Base-by-base conservation (phyloP, 2,797 vertebrate species). In the Sylvilagus floridanus region DNA sequence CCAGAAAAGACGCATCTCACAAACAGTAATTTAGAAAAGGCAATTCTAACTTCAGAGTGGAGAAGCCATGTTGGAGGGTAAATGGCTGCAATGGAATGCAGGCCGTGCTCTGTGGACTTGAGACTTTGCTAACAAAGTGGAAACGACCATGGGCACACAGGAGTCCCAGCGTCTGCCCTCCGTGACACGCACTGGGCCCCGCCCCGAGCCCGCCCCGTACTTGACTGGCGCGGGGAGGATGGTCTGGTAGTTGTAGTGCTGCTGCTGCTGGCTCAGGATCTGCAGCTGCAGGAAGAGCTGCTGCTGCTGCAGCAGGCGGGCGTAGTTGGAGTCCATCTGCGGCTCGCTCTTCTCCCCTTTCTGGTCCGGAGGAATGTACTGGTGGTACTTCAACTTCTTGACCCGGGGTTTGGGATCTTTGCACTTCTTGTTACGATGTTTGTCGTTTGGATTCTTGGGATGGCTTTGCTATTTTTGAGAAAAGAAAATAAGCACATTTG, bases 261-360 rank as follows among this genome's bases (percentile, higher is more conserved):
- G 98, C 77, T 98, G 99, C 96, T 99, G 99, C 93, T 99, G 99
- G 98, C 98, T 99, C 89, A 99, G 98, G 98, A 99, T 99, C 98
- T 99, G 99, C 73, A 99, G 99, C 98, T 99, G 99, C 95, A 99
- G 98, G 97, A 99, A 99, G 95, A 99, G 99, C 97, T 99, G 99
- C 97, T 99, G 99, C 92, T 99, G 99, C 91, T 99, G 98, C 78
- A 99, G 99, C 96, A 99, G 98, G 81, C 99, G 99, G 84, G 99
- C 99, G 10, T 99, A 99, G 94, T 99, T 98, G 26, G 99, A 99
- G 98, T 99, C 99, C 99, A 99, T 99, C 57, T 98, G 99, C 2
- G 98, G 98, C 93, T 99, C 99, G 10, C 96, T 98, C 98, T 98
- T 98, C 98, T 99, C 99, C 84, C 99, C 99, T 95, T 99, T 99